Evolutionary conservation across 2,888 invertebrate species (phyloP).

Genomic region (Leptopterna dolabrata): DNA sequence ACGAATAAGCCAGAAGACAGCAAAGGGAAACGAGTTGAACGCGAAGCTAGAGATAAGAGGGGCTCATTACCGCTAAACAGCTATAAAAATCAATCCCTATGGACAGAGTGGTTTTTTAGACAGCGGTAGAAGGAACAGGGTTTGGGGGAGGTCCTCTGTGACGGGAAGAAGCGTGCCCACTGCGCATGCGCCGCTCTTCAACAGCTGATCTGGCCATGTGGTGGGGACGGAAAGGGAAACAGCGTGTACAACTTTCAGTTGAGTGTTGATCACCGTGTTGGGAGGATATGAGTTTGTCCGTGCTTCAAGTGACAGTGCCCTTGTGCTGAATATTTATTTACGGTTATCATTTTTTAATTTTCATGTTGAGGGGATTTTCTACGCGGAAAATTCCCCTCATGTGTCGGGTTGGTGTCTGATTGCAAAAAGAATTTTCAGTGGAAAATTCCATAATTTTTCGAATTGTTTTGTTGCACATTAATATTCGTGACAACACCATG

Average conservation of each 20-base stretch:
- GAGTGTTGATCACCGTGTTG: slow-evolving; percentile 15
- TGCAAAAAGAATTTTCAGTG: neutral
- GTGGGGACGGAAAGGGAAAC: slow-evolving; percentile 32
- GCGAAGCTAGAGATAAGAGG: neutral
- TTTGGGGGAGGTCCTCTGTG: neutral
- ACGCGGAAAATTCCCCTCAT: slow-evolving; percentile 10
- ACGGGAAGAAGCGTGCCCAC: slow-evolving; percentile 58
- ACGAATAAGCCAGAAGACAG: neutral
- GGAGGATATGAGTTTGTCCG: neutral
- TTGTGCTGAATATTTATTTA: slow-evolving; percentile 6
- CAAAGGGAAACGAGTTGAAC: neutral
- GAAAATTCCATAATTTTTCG: neutral
- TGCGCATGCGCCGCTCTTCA: slow-evolving; percentile 74
- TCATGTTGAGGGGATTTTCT: neutral
- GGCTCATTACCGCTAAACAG: slow-evolving; percentile 38
- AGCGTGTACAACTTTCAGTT: slow-evolving; percentile 47
- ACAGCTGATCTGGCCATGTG: slow-evolving; percentile 66
- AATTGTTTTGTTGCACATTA: neutral
- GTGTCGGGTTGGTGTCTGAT: neutral
- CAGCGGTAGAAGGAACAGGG: neutral
- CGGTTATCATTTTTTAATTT: neutral
- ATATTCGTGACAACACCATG: slow-evolving; percentile 64
- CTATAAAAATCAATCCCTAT: slow-evolving; percentile 43
- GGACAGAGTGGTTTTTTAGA: neutral
- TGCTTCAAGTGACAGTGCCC: slow-evolving; percentile 35